Evolutionary conservation across 1,140 invertebrate species (phyloP), one percentile per base, ranked within the genome.

Genomic region (Agraylea sexmaculata): DNA sequence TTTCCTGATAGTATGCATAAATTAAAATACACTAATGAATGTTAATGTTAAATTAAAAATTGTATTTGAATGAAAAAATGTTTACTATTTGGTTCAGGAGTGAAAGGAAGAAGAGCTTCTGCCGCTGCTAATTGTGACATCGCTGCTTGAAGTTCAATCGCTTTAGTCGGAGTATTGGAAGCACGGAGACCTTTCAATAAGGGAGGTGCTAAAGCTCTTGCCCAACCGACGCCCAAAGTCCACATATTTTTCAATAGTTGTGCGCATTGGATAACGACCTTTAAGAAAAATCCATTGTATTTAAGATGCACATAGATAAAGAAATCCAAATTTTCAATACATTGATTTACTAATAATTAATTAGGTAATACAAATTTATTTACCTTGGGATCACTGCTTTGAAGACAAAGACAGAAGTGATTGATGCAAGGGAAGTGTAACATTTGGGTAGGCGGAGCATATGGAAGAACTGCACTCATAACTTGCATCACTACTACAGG

Each of bases 371-470:
- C 13, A 6, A 8, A 28, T 31, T 21, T 32, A 59, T 61, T 66
- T 60, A 90, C 87, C 54, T 76, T 63, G 23, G 77, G 64, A 58
- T 80, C 76, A 6, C 73, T 59, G 11, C 78, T 83, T 54, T 90
- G 81, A 45, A 95, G 74, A 51, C 86, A 84, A 48, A 88, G 83
- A 33, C 85, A 72, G 56, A 94, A 91, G 48, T 94, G 79, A 68
- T 95, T 92, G 46, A 95, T 86, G 54, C 87, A 90, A 2, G 90
- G 90, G 66, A 87, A 89, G 57, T 89, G 84, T 19, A 97, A 60
- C 52, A 87, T 83, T 2, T 82, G 78, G 6, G 80, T 77, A 22
- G 79, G 69, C 1, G 84, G 79, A 8, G 84, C 80, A 51, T 87
- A 78, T 5, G 88, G 71, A 32, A 93, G 75, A 53, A 96, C 85